Evolutionary conservation across 64 coral and sea anemone species (phyloP).

Genomic region (Porites lutea): DNA sequence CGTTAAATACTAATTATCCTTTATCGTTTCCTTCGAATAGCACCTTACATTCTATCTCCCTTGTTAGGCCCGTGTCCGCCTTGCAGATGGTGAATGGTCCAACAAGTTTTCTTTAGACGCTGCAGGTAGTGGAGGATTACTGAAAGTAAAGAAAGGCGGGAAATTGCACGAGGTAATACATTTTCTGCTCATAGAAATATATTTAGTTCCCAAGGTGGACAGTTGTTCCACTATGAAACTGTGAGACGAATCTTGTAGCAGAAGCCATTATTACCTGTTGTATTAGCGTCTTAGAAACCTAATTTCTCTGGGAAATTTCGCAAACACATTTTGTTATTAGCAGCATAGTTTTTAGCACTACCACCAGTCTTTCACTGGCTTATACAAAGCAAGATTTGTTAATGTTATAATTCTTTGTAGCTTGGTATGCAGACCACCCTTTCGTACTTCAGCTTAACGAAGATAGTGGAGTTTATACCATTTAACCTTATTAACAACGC

Average conservation of each 20-base stretch:
- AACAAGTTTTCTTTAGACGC: conserved; percentile 96
- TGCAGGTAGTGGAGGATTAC: conserved; percentile 88
- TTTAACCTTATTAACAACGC: conserved; percentile 88
- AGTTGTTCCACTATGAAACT: too few species aligned
- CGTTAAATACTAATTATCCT: not conserved
- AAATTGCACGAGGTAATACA: conserved; percentile 74
- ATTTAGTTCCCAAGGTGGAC: not conserved
- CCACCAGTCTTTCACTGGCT: too few species aligned
- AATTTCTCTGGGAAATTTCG: too few species aligned
- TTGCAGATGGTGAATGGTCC: conserved; percentile 80
- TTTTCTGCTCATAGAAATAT: not conserved
- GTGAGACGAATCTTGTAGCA: too few species aligned
- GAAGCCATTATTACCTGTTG: too few species aligned
- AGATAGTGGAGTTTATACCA: conserved; percentile 95
- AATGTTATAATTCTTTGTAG: conserved; percentile 4
- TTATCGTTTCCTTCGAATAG: not conserved
- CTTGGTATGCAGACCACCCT: conserved; percentile 92
- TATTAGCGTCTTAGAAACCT: too few species aligned
- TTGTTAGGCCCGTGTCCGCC: conserved; percentile 69
- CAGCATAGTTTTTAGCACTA: too few species aligned
- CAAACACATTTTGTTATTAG: too few species aligned
- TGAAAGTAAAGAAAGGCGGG: conserved; percentile 79
- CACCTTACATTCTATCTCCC: not conserved
- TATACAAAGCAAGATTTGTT: not conserved
- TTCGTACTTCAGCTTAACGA: conserved; percentile 98